Percentiles rank a stretch among this genome's conserved stretches.
These are phyloP conservation scores for Loxodonta africana DNA, from an alignment of 2,113 vertebrate genomes.

Conservation along the genomic window DNA sequence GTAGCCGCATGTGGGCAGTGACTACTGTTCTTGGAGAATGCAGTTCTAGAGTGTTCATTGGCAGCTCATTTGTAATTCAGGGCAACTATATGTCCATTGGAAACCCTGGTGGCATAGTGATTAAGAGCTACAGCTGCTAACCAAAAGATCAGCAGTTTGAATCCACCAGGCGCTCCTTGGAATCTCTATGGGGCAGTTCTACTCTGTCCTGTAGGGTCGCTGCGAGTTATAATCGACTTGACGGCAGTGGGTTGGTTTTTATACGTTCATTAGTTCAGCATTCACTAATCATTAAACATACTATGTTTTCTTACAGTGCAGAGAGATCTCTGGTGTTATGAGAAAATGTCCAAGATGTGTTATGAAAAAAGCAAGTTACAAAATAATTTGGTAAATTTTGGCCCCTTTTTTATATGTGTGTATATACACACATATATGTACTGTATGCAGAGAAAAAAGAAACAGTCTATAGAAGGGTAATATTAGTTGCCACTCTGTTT, in stretches of 20 bases:
- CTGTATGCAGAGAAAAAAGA: not conserved
- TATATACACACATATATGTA: not conserved
- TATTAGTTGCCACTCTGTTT: not conserved
- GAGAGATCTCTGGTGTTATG: not conserved
- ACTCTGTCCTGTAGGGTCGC: no score
- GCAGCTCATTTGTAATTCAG: constrained; percentile 18
- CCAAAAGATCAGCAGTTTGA: no score
- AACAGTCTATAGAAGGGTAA: not conserved
- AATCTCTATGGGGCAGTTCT: no score
- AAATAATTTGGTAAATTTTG: not conserved
- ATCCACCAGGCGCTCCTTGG: no score
- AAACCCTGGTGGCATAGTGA: no score
- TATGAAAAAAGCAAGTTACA: not conserved
- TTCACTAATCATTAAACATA: constrained; percentile 33
- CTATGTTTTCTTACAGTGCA: not conserved
- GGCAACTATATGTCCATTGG: not conserved
- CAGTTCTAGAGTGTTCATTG: not conserved
- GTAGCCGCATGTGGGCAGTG: not conserved
- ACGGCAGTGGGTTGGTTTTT: no score
- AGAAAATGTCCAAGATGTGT: not conserved
- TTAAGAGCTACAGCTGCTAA: no score
- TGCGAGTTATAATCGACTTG: no score
- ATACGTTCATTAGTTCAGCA: not conserved
- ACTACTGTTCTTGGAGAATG: not conserved
- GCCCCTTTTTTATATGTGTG: not conserved